Evolutionary conservation across 1,140 invertebrate species (phyloP).

Genomic region (Drusus annulatus): DNA sequence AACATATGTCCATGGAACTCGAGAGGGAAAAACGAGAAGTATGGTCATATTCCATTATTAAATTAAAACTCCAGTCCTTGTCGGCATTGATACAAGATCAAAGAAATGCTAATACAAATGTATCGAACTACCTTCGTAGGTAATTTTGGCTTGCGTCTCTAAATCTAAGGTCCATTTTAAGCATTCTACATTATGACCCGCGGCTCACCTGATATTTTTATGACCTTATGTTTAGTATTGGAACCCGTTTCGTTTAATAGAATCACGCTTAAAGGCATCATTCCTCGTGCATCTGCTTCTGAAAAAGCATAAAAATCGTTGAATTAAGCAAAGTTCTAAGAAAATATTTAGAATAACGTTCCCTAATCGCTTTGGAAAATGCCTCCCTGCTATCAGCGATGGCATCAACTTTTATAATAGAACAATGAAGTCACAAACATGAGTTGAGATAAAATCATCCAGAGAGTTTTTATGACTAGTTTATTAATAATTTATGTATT

Average conservation of each 20-base stretch:
- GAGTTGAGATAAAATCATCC: too few relatives aligned
- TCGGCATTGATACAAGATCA: conserved; percentile 16
- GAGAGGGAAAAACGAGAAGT: too few relatives aligned
- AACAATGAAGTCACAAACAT: not conserved
- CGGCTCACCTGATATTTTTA: conserved; percentile 25
- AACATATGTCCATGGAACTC: too few relatives aligned
- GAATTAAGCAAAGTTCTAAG: conserved; percentile 29
- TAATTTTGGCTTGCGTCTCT: conserved; percentile 1
- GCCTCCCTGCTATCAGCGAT: not conserved
- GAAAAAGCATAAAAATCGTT: conserved; percentile 30
- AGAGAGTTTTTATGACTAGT: too few relatives aligned
- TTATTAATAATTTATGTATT: too few relatives aligned
- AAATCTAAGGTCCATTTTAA: conserved; percentile 4
- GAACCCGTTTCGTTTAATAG: not conserved
- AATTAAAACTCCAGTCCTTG: not conserved
- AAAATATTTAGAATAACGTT: not conserved
- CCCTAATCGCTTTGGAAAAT: not conserved
- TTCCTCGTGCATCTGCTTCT: conserved; percentile 30
- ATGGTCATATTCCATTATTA: too few relatives aligned
- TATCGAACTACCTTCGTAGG: conserved; percentile 3
- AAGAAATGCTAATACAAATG: conserved; percentile 33
- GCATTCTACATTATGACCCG: conserved; percentile 13
- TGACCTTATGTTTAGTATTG: conserved; percentile 19
- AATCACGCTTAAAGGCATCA: conserved; percentile 18
- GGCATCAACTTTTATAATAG: not conserved